Base-by-base conservation (phyloP, 2,113 vertebrate species). In the Pardalotus punctatus region DNA sequence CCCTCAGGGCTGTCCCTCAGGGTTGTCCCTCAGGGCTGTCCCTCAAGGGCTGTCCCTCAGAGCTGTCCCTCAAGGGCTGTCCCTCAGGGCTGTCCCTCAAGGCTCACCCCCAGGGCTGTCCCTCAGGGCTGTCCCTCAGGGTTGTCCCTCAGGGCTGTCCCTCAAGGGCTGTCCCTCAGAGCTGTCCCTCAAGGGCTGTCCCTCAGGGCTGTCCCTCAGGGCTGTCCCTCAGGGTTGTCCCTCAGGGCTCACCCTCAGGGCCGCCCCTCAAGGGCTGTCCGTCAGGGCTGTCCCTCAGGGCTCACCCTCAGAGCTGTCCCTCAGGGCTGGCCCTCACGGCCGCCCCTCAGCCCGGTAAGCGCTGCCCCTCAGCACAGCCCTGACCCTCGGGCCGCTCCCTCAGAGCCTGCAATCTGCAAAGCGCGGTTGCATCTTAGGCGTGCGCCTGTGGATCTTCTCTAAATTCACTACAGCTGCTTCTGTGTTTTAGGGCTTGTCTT, bases 231-330 rank as follows among this genome's bases (percentile, higher is more conserved):
- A n/a, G 56, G 33, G 20, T 33, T 57, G 33, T 2, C 56, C 33
- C 56, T 57, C 33, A 35, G 21, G 7, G 13, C 14, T 19, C 29
- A 3, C 62, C 64, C 22, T n/a, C 64, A 47, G 4, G 10, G 10
- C 3, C 4, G 12, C 3, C 40, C 36, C 35, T 38, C 25, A 38
- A 50, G n/a, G 4, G 9, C 2, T 6, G 1, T 4, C 45, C 45
- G 20, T 22, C 45, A 12, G 47, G n/a, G n/a, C 16, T 0, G 8
- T 7, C 28, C 20, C 40, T 64, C 40, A 16, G 20, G 18, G 28
- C 40, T 64, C 20, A 2, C 38, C 61, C 33, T 85, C 65, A 50
- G n/a, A 4, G 9, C 2, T 6, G 1, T 4, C 45, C 45, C 45
- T 22, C 45, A 12, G 47, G 6, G 7, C 28, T 40, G 50, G 9